Evolutionary conservation across 2,113 vertebrate species (phyloP).

Genomic region (Salvelinus sp.): DNA sequence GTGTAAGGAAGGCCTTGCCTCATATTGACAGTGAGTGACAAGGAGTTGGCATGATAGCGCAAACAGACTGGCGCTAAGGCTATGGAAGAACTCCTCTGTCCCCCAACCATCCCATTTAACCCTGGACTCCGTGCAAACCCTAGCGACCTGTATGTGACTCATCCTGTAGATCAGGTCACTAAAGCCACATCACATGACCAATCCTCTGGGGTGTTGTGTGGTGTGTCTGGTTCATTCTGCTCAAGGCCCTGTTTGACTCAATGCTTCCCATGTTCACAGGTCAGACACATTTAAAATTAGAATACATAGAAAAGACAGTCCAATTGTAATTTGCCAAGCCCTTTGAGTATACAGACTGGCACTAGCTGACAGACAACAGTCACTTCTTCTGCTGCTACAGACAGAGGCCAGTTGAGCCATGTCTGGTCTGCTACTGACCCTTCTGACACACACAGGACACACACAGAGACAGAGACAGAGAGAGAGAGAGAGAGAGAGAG

Average conservation of each 20-base stretch:
- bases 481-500: neutral
- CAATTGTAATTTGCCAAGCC: too few species aligned
- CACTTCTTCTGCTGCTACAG: neutral
- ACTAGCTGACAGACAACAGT: too few species aligned
- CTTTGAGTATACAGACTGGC: too few species aligned
- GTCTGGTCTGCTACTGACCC: neutral
- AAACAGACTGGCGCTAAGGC: too few species aligned
- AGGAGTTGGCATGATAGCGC: too few species aligned
- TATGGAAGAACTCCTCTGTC: neutral
- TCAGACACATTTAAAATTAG: neutral
- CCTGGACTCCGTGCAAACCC: neutral
- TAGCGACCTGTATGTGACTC: neutral
- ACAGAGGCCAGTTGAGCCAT: neutral
- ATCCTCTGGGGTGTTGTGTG: constrained; percentile 21
- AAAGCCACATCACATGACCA: constrained; percentile 43
- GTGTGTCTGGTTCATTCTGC: constrained; percentile 17
- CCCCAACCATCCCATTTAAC: constrained; percentile 36
- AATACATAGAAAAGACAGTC: neutral
- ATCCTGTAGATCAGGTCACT: constrained; percentile 33
- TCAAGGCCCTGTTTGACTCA: neutral
- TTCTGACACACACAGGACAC: neutral
- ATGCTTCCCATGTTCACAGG: too few species aligned
- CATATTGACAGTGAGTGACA: too few species aligned
- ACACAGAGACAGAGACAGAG: neutral
- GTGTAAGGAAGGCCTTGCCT: too few species aligned